Percentiles rank a stretch among this genome's conserved stretches.
phyloP scores from a whole-genome alignment of 2,888 invertebrate species.

The Neoitamus cyanurus region DNA sequence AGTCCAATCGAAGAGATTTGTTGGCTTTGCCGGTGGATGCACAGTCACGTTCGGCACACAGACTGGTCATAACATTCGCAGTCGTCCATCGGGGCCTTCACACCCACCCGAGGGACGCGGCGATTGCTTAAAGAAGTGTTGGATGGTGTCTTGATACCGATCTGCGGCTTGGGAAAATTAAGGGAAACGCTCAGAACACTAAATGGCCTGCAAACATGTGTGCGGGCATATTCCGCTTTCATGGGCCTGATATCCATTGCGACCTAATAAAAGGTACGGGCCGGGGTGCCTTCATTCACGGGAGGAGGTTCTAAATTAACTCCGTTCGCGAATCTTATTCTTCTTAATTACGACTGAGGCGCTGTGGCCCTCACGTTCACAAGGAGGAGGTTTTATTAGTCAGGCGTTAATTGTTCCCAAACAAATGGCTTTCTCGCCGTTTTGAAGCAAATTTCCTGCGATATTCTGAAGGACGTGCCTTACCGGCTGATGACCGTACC shows the following conservation, averaged over 20 bases:
- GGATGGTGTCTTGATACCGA: slow-evolving; percentile 8
- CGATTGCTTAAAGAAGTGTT: slow-evolving; percentile 10
- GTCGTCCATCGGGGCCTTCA: not conserved
- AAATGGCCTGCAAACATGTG: not conserved
- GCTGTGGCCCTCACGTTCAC: not conserved
- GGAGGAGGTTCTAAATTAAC: not conserved
- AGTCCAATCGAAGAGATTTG: slow-evolving; percentile 41
- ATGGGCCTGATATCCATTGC: not conserved
- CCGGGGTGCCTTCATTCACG: not conserved
- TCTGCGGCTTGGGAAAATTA: slow-evolving; percentile 17
- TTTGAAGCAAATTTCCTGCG: not conserved
- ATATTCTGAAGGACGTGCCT: not conserved
- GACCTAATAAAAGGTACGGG: too few relatives aligned
- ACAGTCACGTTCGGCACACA: slow-evolving; percentile 45
- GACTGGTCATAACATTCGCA: slow-evolving; percentile 16
- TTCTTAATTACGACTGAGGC: not conserved
- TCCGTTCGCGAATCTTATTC: not conserved
- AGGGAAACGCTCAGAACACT: not conserved
- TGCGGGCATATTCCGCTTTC: not conserved
- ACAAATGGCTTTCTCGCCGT: not conserved
- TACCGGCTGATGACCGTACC: not conserved
- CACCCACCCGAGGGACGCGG: slow-evolving; percentile 13
- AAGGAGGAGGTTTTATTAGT: not conserved
- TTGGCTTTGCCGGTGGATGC: slow-evolving; percentile 22
- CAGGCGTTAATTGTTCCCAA: not conserved